phyloP scores from a whole-genome alignment of 2,797 vertebrate species.

The Gymnopithys bicolor region DNA sequence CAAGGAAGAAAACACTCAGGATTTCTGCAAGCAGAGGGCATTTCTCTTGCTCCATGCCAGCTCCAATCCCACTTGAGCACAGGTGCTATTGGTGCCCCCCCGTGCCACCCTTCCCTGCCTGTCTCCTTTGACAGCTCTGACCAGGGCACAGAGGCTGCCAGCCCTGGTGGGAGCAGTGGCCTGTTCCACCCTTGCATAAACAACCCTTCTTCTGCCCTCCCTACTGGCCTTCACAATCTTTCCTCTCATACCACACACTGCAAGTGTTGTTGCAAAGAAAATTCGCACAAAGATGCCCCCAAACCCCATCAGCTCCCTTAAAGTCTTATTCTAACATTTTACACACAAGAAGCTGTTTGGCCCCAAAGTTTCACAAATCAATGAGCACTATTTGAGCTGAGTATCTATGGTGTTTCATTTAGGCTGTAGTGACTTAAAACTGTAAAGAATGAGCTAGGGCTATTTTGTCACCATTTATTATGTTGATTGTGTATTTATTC shows the following conservation, averaged over 20 bases:
- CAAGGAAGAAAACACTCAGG: accelerated
- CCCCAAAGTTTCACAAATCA: constrained; percentile 38
- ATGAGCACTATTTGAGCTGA: not conserved
- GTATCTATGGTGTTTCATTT: not conserved
- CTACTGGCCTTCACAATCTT: no score
- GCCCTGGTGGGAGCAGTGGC: accelerated
- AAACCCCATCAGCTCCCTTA: not conserved
- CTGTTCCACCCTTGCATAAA: not conserved
- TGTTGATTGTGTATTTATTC: constrained; percentile 72
- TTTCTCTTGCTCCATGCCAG: not conserved
- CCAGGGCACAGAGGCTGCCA: not conserved
- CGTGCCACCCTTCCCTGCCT: not conserved
- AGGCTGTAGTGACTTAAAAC: not conserved
- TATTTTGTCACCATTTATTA: constrained; percentile 70
- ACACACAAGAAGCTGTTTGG: not conserved
- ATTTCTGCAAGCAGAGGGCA: not conserved
- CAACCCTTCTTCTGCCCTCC: not conserved
- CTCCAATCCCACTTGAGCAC: not conserved
- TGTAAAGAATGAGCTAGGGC: constrained; percentile 30
- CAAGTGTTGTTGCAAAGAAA: not conserved
- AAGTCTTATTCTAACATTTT: not conserved
- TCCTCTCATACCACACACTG: not conserved
- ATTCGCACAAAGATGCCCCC: not conserved
- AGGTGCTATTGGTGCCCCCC: not conserved
- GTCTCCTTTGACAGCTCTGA: not conserved